phyloP scores from a whole-genome alignment of 2,888 invertebrate genomes.

The Lithophane semibrunnea region DNA sequence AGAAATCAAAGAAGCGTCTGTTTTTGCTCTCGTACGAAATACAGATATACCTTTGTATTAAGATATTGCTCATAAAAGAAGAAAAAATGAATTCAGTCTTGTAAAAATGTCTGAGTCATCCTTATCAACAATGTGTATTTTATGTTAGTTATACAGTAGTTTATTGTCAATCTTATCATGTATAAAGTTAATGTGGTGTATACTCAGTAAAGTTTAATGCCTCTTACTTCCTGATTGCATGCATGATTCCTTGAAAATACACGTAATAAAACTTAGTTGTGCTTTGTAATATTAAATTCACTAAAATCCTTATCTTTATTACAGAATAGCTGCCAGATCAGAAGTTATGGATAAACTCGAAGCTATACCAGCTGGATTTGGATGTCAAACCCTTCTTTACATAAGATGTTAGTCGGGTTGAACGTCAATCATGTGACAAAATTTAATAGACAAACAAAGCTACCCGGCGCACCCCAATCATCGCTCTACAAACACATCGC shows the following conservation, averaged over 20 bases:
- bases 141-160: slow-evolving; percentile 62
- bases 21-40: slow-evolving; percentile 53
- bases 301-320: slow-evolving; percentile 18
- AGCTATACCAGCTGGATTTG: slow-evolving; percentile 40
- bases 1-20: slow-evolving; percentile 67
- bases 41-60: slow-evolving; percentile 62
- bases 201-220: slow-evolving; percentile 53
- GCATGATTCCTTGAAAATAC: slow-evolving; percentile 33
- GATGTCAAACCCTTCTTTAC: slow-evolving; percentile 57
- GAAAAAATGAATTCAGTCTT: slow-evolving; percentile 59
- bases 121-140: slow-evolving; percentile 65
- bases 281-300: neutral
- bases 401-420: slow-evolving; percentile 61
- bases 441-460: slow-evolving; percentile 79
- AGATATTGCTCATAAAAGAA: slow-evolving; percentile 50
- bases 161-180: slow-evolving; percentile 58
- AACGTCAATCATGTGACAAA: slow-evolving; percentile 76
- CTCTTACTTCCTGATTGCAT: slow-evolving; percentile 35
- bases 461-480: slow-evolving; percentile 78
- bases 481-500: slow-evolving; percentile 80
- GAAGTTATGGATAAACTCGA: slow-evolving; percentile 18
- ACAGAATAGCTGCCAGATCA: slow-evolving; percentile 9
- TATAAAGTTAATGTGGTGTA: slow-evolving; percentile 29
- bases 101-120: slow-evolving; percentile 61
- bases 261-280: neutral